Percentiles rank a stretch among this genome's conserved stretches.
Evolutionary conservation across 2,888 invertebrate genomes (phyloP).

Genomic region (Odontomyia ornata): DNA sequence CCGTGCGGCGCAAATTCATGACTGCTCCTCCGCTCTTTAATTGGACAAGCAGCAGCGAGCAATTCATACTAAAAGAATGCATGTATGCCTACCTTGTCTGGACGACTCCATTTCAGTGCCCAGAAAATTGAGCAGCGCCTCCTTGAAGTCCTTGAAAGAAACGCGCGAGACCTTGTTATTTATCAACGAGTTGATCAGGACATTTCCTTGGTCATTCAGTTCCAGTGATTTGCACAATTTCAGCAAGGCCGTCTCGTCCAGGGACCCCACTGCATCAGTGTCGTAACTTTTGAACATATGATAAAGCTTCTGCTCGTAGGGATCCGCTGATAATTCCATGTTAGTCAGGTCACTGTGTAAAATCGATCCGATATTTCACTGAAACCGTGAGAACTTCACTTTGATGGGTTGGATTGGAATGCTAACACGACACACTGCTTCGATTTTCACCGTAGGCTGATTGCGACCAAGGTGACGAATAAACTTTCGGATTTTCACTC

Average conservation of each 20-base stretch:
- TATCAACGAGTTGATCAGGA: conserved; percentile 71
- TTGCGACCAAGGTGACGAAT: conserved; percentile 21
- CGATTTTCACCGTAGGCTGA: conserved; percentile 25
- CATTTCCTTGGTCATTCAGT: conserved; percentile 75
- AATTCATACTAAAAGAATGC: neutral
- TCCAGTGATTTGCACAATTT: conserved; percentile 80
- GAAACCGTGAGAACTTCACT: neutral
- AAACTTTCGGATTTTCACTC: neutral
- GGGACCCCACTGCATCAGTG: conserved; percentile 72
- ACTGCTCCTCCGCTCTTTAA: no score
- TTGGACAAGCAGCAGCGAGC: neutral
- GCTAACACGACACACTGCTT: neutral
- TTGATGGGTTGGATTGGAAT: conserved; percentile 16
- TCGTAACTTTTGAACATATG: conserved; percentile 84
- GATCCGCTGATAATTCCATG: conserved; percentile 67
- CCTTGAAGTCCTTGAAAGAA: conserved; percentile 79
- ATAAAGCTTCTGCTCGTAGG: conserved; percentile 83
- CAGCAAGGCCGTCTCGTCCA: conserved; percentile 73
- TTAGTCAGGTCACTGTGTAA: conserved; percentile 13
- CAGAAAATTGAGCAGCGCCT: conserved; percentile 76
- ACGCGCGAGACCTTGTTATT: conserved; percentile 65
- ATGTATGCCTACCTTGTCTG: conserved; percentile 18
- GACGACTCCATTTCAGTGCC: conserved; percentile 66
- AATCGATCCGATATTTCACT: conserved; percentile 36
- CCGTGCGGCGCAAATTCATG: neutral